Evolutionary conservation across 2,888 invertebrate species (phyloP), one percentile per base, ranked within the genome.

Genomic region (Apodemia zela): DNA sequence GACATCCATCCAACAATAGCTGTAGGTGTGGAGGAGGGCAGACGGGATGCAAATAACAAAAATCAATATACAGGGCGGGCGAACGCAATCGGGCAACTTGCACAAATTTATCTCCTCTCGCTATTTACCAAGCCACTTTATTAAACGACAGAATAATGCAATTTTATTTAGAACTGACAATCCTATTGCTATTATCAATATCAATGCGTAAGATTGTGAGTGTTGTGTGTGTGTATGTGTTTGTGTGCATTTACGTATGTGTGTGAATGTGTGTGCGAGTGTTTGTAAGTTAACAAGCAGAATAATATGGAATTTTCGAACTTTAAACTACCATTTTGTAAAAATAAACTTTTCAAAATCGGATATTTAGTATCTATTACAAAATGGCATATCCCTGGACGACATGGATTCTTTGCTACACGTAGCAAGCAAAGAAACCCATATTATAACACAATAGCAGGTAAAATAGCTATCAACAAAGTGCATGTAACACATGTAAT

Each of bases 31-130:
- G 78, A 77, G 80, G 78, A 76, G 80, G 79, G 82, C 87, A 89
- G 89, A 87, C 88, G 81, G 81, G 88, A 88, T 88, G 89, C 86
- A 90, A 89, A 90, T 90, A 90, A 88, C 88, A 84, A 89, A 89
- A 90, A 90, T 90, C 90, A 84, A 90, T 90, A 90, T 82, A 70
- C 68, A 71, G 77, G 81, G 78, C 81, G 81, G 75, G 76, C 75
- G 81, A 81, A 81, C 81, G 81, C 80, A 79, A 78, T 75, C 77
- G 75, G 75, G 77, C 80, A 81, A 86, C 85, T 79, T 85, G 84
- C 81, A 84, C 85, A 78, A 85, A 87, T 87, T 86, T 85, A 84
- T 81, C 77, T 72, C 75, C 75, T 73, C 75, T 74, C 70, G 75
- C 77, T 70, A 79, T 81, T 84, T 84, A 54, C 54, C 25, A 29